Conservation (phyloP, 2,113 vertebrate species). For the Manacus vitellinus region DNA sequence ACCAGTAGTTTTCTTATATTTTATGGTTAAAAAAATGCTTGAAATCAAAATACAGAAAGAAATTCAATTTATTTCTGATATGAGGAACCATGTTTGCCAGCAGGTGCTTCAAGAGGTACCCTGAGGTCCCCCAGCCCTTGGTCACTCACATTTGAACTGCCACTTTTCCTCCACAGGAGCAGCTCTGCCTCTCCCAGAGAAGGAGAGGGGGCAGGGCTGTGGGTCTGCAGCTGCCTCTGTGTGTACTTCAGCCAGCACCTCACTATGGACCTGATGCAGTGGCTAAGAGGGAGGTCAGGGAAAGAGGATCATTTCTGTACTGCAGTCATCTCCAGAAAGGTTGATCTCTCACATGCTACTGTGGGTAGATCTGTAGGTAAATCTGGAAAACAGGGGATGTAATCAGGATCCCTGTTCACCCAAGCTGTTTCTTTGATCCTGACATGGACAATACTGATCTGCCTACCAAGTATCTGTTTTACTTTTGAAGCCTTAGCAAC, state of each 20-base stretch:
- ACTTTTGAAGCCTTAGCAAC: background rate
- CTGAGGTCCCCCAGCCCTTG: background rate
- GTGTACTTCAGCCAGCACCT: background rate
- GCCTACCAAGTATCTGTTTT: background rate
- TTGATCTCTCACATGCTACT: fast-evolving
- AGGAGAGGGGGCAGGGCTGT: background rate
- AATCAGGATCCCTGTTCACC: background rate
- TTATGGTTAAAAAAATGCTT: background rate
- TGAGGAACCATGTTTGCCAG: background rate
- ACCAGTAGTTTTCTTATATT: background rate
- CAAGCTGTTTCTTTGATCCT: background rate
- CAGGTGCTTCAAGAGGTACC: background rate
- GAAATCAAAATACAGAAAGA: background rate
- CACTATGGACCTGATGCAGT: no score
- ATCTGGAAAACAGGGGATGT: background rate
- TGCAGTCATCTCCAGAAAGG: background rate
- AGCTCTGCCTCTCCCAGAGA: background rate
- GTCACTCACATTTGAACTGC: background rate
- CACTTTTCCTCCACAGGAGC: background rate
- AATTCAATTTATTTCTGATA: background rate
- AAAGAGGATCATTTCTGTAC: background rate
- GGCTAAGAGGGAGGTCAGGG: background rate
- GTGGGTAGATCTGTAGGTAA: background rate
- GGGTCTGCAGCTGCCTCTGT: background rate
- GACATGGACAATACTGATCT: background rate